Percentiles rank a stretch among this genome's conserved stretches.
Conservation (phyloP, 1,140 invertebrate species). For the Aphis gossypii region DNA sequence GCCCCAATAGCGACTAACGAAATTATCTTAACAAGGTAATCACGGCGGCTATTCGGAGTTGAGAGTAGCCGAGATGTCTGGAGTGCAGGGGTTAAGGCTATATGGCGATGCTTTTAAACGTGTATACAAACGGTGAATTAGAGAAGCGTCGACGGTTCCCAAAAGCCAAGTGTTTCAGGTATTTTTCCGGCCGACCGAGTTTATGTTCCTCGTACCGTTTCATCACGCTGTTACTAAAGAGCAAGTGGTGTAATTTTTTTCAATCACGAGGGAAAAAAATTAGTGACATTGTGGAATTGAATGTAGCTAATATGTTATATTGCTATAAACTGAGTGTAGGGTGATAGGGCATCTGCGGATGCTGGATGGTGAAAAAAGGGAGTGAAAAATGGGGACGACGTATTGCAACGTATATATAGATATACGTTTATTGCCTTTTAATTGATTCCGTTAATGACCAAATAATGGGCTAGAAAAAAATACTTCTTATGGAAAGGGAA, state of each 20-base stretch:
- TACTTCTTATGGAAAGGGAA: not conserved
- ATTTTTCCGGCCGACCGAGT: constrained; percentile 40
- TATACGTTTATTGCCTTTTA: constrained; percentile 40
- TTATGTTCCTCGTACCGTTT: not conserved
- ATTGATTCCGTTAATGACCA: constrained; percentile 38
- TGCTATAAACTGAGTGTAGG: not conserved
- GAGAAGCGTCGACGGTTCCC: constrained; percentile 31
- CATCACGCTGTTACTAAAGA: not conserved
- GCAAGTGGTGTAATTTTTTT: not conserved
- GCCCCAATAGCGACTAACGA: constrained; percentile 41
- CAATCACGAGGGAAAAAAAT: not conserved
- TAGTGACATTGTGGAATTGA: not conserved
- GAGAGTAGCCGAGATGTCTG: not conserved
- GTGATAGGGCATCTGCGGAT: not conserved
- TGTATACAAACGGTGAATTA: constrained; percentile 36
- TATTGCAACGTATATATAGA: not conserved
- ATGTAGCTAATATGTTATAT: not conserved
- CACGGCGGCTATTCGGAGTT: not conserved
- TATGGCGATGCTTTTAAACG: constrained; percentile 15
- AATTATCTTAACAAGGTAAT: constrained; percentile 56
- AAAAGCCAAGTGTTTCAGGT: constrained; percentile 32
- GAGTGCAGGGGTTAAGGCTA: not conserved
- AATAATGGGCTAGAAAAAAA: not conserved
- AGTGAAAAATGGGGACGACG: not conserved
- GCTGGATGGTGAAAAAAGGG: not conserved